Evolutionary conservation across 1,140 invertebrate species (phyloP), one percentile per base, ranked within the genome.

Genomic region (Cephus cinctus): DNA sequence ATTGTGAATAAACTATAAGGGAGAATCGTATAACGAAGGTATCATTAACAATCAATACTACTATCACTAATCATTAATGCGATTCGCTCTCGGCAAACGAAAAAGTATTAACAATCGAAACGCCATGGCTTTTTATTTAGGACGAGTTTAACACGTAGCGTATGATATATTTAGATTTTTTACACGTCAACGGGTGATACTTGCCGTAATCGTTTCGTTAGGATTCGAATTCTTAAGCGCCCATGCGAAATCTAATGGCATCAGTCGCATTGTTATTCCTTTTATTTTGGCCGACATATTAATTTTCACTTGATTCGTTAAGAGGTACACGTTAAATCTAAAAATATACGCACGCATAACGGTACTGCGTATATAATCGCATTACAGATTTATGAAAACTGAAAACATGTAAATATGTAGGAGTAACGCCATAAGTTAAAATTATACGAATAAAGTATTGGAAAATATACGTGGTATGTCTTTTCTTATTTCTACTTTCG

Each of bases 371-470:
- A 54, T 53, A 57, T 46, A 52, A 42, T 59, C 54, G 54, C 56
- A 54, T 57, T 60, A 54, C 52, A 20, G 59, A 53, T 47, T 53
- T 39, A 47, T 42, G 27, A 44, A 39, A 40, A 49, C 15, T 43
- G 47, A 39, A 50, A 55, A 45, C 42, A 49, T 64, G 63, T 65
- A 65, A 60, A 65, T 65, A 65, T 30, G 43, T 65, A 64, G 61
- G 35, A 39, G 54, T 64, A 65, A 57, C 55, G 52, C 50, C 59
- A 43, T 63, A 62, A 63, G 41, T 59, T 59, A 52, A 63, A 60
- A 64, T 65, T 62, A 62, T 65, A 64, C 52, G 61, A 65, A 65
- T 65, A 65, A 65, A 65, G 50, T 59, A 59, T 58, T 62, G 44
- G 51, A 61, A 54, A 65, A 57, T 30, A 30, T n/a, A n/a, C n/a